phyloP scores from a whole-genome alignment of 2,113 vertebrate genomes.

The Atherinomorus stipes region DNA sequence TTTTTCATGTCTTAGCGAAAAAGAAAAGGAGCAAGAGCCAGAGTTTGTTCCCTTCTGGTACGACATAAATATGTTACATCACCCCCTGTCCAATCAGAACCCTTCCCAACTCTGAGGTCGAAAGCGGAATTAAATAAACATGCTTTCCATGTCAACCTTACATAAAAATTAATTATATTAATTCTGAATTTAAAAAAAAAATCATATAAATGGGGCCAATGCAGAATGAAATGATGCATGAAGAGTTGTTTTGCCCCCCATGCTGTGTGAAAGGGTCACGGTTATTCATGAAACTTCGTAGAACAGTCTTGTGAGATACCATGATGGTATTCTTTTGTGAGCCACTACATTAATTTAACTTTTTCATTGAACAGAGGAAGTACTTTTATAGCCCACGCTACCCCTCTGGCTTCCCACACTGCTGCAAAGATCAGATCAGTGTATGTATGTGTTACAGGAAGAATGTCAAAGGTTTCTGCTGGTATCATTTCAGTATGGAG shows the following conservation, averaged over 20 bases:
- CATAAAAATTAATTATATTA: too few relatives aligned
- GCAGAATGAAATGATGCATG: too few relatives aligned
- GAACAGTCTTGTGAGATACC: neutral
- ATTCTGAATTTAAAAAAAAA: too few relatives aligned
- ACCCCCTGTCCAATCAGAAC: too few relatives aligned
- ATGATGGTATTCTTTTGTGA: conserved; percentile 10
- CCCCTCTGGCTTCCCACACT: conserved; percentile 33
- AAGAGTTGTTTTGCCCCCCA: neutral
- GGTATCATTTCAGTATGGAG: conserved; percentile 38
- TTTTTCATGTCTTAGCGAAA: too few relatives aligned
- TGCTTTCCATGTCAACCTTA: too few relatives aligned
- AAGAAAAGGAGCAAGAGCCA: too few relatives aligned
- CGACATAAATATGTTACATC: too few relatives aligned
- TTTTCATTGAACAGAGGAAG: conserved; percentile 45
- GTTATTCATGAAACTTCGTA: neutral
- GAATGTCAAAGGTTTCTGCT: conserved; percentile 20
- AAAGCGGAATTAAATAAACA: too few relatives aligned
- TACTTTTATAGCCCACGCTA: conserved; percentile 43
- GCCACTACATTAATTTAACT: conserved; percentile 16
- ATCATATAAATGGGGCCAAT: too few relatives aligned
- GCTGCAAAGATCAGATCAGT: conserved; percentile 20
- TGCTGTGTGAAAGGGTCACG: neutral
- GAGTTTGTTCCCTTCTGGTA: too few relatives aligned
- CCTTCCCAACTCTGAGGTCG: too few relatives aligned
- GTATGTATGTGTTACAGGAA: conserved; percentile 39